Conservation (phyloP, 2,797 vertebrate species). For the Epinephelus malabaricus region DNA sequence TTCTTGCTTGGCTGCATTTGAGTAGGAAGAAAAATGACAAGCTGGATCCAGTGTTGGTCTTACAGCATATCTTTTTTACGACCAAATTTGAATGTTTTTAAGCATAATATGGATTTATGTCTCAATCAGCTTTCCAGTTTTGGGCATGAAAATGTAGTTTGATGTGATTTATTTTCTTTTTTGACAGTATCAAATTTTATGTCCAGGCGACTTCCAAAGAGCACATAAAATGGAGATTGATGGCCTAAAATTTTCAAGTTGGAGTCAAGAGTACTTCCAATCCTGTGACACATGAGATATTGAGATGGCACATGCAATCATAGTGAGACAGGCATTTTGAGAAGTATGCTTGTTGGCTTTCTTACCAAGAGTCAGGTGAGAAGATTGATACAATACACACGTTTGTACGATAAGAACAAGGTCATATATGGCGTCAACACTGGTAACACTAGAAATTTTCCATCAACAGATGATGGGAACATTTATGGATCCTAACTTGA, state of each 20-base stretch:
- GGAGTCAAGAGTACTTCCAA: neutral
- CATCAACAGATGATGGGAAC: too few species aligned
- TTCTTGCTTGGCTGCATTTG: constrained; percentile 46
- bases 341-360: neutral
- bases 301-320: too few species aligned
- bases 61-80: neutral
- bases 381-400: neutral
- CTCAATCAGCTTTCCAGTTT: neutral
- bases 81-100: constrained; percentile 15
- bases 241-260: neutral
- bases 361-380: neutral
- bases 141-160: neutral
- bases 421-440: too few species aligned
- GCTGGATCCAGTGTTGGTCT: constrained; percentile 24
- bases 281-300: neutral
- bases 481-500: too few species aligned
- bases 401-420: neutral
- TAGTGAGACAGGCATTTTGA: too few species aligned
- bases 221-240: neutral
- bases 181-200: neutral
- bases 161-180: neutral
- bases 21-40: constrained; percentile 48
- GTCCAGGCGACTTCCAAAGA: neutral
- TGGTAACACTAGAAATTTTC: too few species aligned
- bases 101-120: neutral